Base-by-base conservation (phyloP, 2,888 invertebrate genomes). In the Nudaria mundana region DNA sequence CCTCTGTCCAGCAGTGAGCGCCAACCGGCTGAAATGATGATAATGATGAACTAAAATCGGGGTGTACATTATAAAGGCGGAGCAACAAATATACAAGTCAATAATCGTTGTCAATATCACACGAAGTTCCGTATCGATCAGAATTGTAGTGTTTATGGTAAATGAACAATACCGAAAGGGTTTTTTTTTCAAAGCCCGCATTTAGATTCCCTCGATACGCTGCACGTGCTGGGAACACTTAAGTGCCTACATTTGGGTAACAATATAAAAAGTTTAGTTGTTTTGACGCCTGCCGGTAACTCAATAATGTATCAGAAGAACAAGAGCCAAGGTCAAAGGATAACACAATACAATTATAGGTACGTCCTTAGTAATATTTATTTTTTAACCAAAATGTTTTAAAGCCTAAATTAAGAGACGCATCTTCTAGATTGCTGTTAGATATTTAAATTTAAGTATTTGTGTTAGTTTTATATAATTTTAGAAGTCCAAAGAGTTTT, bases 171-270 rank as follows among this genome's bases (percentile, higher is more conserved):
- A 42, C 22, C 28, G 36, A 34, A 37, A 41, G 42, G 36, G n/a
- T n/a, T n/a, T n/a, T 20, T 20, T 36, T 56, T 57, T 56, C 41
- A 47, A 22, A 13, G 35, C 56, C 56, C 60, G 45, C 49, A 57
- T 56, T 20, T 1, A 41, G 60, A 60, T 60, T 29, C 13, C 33
- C 44, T 38, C 22, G 38, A 45, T 35, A 43, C 26, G 20, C n/a
- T 7, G 22, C 8, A 52, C 57, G 56, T 57, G 60, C 25, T 22
- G 15, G 40, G 57, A 52, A 56, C 28, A 22, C 23, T 33, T n/a
- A 14, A 59, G 25, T 44, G 31, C 32, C 23, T 3, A 12, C 22
- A 43, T 55, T 43, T 43, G 33, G 39, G 38, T 37, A 41, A 43
- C 48, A 13, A 14, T 29, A 39, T 39, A 23, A 29, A 33, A 10